A percentile compares a stretch with the other conserved stretches of the same genome.
These are phyloP conservation scores for Chaetops frenatus DNA, from an alignment of 2,113 vertebrate genomes.

Conservation along the genomic window DNA sequence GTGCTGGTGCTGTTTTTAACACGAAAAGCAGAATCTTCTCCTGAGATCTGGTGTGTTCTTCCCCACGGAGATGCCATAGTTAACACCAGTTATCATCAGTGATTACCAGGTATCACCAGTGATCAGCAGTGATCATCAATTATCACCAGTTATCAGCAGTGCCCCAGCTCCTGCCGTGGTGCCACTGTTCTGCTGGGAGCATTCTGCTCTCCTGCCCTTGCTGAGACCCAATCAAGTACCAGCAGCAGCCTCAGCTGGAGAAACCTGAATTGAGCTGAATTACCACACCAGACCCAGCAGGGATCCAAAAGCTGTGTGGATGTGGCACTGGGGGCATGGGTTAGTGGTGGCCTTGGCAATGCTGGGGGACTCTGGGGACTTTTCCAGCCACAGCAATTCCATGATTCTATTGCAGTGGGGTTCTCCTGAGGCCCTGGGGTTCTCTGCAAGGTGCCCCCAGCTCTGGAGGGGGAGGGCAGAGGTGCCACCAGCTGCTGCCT, in stretches of 20 bases:
- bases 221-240: background rate
- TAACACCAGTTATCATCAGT: background rate
- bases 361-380: too few relatives aligned
- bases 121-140: background rate
- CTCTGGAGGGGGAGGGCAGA: background rate
- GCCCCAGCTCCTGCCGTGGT: background rate
- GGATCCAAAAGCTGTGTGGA: background rate
- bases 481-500: background rate
- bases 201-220: background rate
- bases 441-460: background rate
- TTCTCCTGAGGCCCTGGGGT: background rate
- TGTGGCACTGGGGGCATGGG: background rate
- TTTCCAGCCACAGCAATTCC: background rate
- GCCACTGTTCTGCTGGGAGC: background rate
- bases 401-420: background rate
- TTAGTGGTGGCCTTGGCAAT: background rate
- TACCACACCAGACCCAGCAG: background rate
- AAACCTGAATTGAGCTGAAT: background rate
- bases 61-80: rapidly evolving
- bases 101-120: background rate
- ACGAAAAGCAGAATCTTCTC: background rate
- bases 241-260: background rate
- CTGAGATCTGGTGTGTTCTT: background rate
- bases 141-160: background rate
- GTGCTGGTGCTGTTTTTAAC: background rate